These are phyloP conservation scores for Chelonus formosanus DNA, from an alignment of 2,888 invertebrate species.

Conservation along the genomic window DNA sequence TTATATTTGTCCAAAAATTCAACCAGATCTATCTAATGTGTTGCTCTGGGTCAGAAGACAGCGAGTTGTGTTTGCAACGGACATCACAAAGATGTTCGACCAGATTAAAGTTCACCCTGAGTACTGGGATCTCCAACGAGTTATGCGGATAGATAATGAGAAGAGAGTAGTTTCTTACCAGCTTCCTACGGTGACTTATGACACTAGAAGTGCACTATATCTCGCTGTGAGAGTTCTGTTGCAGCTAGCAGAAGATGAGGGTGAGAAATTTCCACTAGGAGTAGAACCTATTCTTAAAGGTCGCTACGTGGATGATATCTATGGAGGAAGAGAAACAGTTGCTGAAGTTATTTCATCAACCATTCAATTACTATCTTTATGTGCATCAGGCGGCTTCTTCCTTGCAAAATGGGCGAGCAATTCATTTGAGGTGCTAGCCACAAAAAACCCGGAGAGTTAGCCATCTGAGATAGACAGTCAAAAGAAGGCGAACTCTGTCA, in stretches of 20 bases:
- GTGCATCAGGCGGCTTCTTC: conserved; percentile 34
- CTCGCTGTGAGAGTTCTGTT: conserved; percentile 20
- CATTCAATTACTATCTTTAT: not conserved
- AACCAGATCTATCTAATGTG: not conserved
- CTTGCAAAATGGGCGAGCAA: conserved; percentile 26
- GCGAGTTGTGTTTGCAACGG: conserved; percentile 24
- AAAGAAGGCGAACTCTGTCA: not conserved
- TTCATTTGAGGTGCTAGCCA: not conserved
- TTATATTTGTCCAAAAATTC: conserved; percentile 10
- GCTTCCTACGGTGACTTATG: conserved; percentile 34
- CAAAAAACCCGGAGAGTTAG: too few species aligned
- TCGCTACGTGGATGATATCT: conserved; percentile 33
- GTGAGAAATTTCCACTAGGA: conserved; percentile 29
- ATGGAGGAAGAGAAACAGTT: conserved; percentile 19
- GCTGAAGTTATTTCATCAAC: not conserved
- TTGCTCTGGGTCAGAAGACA: conserved; percentile 16
- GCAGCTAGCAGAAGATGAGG: conserved; percentile 33
- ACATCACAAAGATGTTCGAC: conserved; percentile 32
- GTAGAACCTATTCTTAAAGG: conserved; percentile 16
- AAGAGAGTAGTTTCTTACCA: conserved; percentile 4
- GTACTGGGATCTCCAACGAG: conserved; percentile 29
- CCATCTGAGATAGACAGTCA: too few species aligned
- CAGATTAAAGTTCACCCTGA: conserved; percentile 11
- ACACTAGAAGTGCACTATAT: conserved; percentile 16
- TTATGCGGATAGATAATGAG: conserved; percentile 19